phyloP scores from a whole-genome alignment of 2,113 vertebrate species.

The Zosterops lateralis region DNA sequence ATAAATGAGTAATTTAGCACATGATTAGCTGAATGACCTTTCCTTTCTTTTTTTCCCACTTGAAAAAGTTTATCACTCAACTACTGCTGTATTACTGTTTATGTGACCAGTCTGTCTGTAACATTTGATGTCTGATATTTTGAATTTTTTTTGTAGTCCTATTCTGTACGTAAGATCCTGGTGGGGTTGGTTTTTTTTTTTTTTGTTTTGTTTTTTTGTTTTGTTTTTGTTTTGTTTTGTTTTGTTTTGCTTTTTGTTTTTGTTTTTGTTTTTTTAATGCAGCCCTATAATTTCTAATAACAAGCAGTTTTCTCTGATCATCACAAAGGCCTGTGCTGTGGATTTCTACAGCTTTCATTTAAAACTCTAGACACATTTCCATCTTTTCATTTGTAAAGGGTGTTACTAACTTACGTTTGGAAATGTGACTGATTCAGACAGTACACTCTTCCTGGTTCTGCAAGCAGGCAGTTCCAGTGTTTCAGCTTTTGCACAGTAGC shows the following conservation, averaged over 20 bases:
- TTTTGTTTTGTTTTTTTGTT: neutral
- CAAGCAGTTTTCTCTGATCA: neutral
- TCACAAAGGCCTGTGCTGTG: neutral
- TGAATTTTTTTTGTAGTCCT: neutral
- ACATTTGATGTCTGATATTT: neutral
- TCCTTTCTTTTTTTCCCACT: neutral
- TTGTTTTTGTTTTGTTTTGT: neutral
- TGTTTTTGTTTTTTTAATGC: neutral
- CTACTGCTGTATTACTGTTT: neutral
- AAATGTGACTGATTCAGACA: neutral
- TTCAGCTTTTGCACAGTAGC: constrained; percentile 37
- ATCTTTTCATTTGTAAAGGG: neutral
- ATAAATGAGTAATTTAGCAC: neutral
- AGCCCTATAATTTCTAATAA: neutral
- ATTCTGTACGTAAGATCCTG: neutral
- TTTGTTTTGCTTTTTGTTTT: too few relatives aligned
- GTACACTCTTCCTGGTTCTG: constrained; percentile 5
- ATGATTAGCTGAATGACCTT: neutral
- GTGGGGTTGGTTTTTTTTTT: too few relatives aligned
- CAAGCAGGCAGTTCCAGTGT: constrained; percentile 41
- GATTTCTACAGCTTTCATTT: neutral
- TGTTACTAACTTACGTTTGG: neutral
- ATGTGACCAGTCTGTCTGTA: neutral
- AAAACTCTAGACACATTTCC: neutral
- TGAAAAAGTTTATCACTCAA: neutral